Base-by-base conservation (phyloP, 2,113 vertebrate species). In the Tautogolabrus adspersus region DNA sequence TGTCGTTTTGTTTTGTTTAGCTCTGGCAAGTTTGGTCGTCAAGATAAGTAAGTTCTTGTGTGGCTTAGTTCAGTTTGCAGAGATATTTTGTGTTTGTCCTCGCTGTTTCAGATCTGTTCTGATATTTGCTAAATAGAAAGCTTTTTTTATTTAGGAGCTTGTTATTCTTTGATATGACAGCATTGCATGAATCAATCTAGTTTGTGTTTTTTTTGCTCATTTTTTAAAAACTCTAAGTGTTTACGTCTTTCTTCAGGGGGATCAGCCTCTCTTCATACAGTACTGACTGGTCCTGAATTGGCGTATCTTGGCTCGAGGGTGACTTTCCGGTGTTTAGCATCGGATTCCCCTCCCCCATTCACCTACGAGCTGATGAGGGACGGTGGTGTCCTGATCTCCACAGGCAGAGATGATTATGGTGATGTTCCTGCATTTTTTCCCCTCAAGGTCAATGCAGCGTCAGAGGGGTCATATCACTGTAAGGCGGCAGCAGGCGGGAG, bases 381-480 rank as follows among this genome's bases (percentile, higher is more conserved):
- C 4, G 19, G 47, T 0, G n/a, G 2, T 1, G 19, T 7, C 12
- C 61, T 34, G 2, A 26, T 93, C 0, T 8, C 0, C 40, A 58
- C 0, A 0, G 1, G 8, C 0, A 46, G 37, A 0, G 23, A 62
- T 68, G 12, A 15, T 13, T n/a, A 63, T 40, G 73, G 44, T 6
- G 34, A 67, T 30, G 72, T 82, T 18, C 8, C 3, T 8, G 83
- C 60, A 12, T 37, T 8, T 1, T 93, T 94, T 52, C 6, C 0
- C 19, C 34, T 92, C 3, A 89, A 68, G 65, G 84, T 91, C 7
- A n/a, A 46, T 0, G 52, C 15, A 51, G 13, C 44, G 9, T 90
- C 87, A 8, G 84, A 81, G 13, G 94, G 92, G 8, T 80, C 49
- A 0, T 95, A 95, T 80, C 75, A 72, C 65, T 95, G 94, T 75